A percentile compares a stretch with the other conserved stretches of the same genome.
Evolutionary conservation across 2,797 vertebrate genomes (phyloP).

Genomic region (Calcarius lapponicus): DNA sequence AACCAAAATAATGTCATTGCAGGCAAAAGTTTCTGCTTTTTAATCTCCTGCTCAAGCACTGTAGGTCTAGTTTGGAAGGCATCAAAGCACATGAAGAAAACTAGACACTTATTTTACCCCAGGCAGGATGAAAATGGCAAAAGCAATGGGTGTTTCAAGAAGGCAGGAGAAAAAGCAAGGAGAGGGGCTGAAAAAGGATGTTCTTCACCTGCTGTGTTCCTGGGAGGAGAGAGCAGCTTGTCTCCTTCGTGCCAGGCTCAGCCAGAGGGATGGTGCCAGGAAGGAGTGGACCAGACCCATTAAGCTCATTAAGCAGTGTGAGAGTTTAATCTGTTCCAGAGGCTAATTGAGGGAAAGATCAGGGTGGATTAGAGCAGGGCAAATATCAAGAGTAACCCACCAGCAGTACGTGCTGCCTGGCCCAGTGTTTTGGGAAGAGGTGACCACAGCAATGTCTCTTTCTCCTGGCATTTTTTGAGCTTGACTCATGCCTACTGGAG

Average conservation of each 20-base stretch:
- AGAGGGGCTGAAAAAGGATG: background rate
- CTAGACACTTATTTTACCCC: background rate
- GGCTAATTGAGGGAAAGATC: slow-evolving; percentile 1
- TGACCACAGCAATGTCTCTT: background rate
- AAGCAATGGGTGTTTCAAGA: background rate
- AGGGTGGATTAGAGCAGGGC: background rate
- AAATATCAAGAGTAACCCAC: background rate
- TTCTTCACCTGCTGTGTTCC: background rate
- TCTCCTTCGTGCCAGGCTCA: background rate
- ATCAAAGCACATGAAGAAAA: background rate
- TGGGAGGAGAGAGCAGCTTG: background rate
- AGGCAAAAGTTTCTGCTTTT: slow-evolving; percentile 30
- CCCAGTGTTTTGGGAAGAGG: background rate
- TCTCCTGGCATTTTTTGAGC: background rate
- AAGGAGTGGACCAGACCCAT: background rate
- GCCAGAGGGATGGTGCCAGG: rapidly evolving
- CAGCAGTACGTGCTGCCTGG: background rate
- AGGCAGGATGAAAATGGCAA: background rate
- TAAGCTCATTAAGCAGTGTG: slow-evolving; percentile 30
- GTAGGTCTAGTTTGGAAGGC: background rate
- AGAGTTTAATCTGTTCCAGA: slow-evolving; percentile 45
- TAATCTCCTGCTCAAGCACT: slow-evolving; percentile 16
- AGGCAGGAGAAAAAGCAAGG: background rate
- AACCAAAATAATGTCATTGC: slow-evolving; percentile 47
- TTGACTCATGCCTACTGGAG: background rate